Base-by-base conservation (phyloP, 2,888 invertebrate species). In the Agrilus mali region DNA sequence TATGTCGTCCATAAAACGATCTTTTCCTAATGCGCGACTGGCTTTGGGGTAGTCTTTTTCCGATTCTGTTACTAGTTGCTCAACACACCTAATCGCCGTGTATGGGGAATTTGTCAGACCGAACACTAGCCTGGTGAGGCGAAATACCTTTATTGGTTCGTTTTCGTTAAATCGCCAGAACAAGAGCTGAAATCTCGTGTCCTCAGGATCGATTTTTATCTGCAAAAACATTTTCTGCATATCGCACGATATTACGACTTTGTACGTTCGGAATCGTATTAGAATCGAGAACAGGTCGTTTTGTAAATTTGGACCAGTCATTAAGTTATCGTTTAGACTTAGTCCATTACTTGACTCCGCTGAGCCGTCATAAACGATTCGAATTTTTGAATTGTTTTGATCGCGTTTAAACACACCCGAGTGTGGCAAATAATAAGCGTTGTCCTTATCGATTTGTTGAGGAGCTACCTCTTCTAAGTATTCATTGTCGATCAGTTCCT, bases 1-100 rank as follows among this genome's bases (percentile, higher is more conserved):
- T 7, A 48, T 20, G 36, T 51, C 47, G 33, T 51, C 50, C 22
- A 51, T 45, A 43, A 48, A 52, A 40, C 50, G 48, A 43, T 52
- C 47, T 7, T 42, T 31, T 33, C 37, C 14, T 33, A 49, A 48
- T 8, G 49, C 35, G 14, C 33, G 2, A 12, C 31, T 17, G n/a
- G 40, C 44, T 32, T 38, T 32, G 4, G 47, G 46, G 27, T 33
- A 42, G 5, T 27, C 40, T 10, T 14, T 10, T 20, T 41, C 20
- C 8, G 14, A 33, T 14, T 43, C 40, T 22, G 22, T 4, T 12
- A 46, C 47, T 14, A 49, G 20, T 46, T 49, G 32, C 10, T 46
- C 33, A 36, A 50, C 33, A 27, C 38, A 39, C 15, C 34, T 40
- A 31, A 44, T 40, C 8, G 44, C 44, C 22, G 44, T 34, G 16